Conservation (phyloP, 2,113 vertebrate species). For the Bothrops jararaca region DNA sequence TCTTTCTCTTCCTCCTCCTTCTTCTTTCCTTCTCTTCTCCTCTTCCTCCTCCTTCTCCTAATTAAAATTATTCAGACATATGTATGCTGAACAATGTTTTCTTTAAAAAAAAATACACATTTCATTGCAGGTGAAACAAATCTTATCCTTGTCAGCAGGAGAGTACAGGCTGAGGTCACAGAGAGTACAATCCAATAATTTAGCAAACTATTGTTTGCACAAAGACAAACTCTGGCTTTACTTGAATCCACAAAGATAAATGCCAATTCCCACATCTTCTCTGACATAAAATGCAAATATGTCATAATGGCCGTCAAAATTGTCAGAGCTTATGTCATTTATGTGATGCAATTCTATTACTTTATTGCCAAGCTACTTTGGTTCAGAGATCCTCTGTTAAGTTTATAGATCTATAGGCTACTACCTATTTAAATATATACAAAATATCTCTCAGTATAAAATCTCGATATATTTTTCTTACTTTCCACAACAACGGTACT, state of each 20-base stretch:
- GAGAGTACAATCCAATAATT: constrained; percentile 28
- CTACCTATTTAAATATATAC: neutral
- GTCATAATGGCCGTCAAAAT: neutral
- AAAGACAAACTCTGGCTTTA: neutral
- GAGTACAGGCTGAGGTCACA: neutral
- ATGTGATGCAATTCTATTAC: neutral
- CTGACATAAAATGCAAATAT: constrained; percentile 5
- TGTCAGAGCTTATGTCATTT: neutral
- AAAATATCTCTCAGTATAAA: neutral
- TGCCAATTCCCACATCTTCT: neutral
- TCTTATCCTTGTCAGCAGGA: neutral
- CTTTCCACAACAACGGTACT: neutral
- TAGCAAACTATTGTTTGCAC: neutral
- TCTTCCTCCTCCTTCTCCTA: neutral
- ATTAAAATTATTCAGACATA: neutral
- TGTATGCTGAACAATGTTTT: neutral
- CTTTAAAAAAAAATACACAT: neutral
- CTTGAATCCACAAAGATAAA: neutral
- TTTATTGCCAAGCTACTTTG: neutral
- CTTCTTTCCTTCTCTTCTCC: neutral
- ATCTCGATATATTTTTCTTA: neutral
- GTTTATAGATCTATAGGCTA: neutral
- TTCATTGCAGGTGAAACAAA: neutral
- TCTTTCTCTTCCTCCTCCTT: neutral
- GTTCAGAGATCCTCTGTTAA: neutral